Evolutionary conservation across 2,888 invertebrate genomes (phyloP), one percentile per base, ranked within the genome.

Genomic region (Dryadula phaetusa): DNA sequence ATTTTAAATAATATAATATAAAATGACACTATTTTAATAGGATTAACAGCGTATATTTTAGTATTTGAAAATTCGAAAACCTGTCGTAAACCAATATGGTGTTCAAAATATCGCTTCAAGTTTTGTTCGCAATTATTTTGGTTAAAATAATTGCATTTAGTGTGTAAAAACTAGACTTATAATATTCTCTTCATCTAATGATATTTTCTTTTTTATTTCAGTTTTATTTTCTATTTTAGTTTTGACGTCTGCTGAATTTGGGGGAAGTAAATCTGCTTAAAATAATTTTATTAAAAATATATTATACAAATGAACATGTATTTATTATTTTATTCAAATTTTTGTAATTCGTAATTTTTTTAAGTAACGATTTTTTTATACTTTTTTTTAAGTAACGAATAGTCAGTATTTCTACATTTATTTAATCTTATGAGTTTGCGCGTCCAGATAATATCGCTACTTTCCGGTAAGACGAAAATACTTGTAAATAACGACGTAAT

Each of bases 401-500:
- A 22, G 49, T 42, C 28, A 42, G 37, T 20, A 37, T 70, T 73
- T 65, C 70, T 67, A 42, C 64, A n/a, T 69, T 68, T 63, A 71
- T 63, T 69, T 68, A 69, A 63, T 68, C 49, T 42, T 68, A 47
- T 53, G 70, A 66, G 63, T 61, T 63, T 65, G 61, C 61, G 47
- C 25, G 66, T 62, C 58, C 66, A 69, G 66, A 71, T 65, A 71
- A 70, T 70, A 73, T 70, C 66, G 66, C 66, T 68, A 44, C 58
- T 72, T 68, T 25, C 64, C 63, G 66, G 63, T 67, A 77, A 75
- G 73, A 79, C 78, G 73, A 78, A 83, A 83, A 83, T 83, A 82
- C 85, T 86, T 85, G 88, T 87, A 90, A 89, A 89, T 90, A 91
- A 89, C 85, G 85, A 87, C 79, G 88, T 88, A 91, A 92, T 92